A percentile compares a stretch with the other conserved stretches of the same genome.
These are phyloP conservation scores for Hepsetus odoe DNA, from an alignment of 2,113 vertebrate genomes.

Conservation along the genomic window DNA sequence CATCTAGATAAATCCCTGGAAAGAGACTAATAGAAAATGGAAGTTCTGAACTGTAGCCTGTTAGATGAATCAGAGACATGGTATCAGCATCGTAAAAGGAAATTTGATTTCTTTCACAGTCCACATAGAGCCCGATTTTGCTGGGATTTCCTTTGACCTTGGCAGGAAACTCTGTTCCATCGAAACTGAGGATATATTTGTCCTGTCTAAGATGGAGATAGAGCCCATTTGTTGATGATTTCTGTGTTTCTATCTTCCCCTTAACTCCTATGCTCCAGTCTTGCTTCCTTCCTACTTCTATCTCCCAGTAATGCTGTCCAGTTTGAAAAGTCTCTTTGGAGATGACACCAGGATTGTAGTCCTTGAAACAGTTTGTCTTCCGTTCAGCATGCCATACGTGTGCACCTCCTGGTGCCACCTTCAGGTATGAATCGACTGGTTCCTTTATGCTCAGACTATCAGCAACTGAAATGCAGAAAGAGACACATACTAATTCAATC, in stretches of 20 bases:
- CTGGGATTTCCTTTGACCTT: background rate
- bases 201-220: constrained; percentile 35
- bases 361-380: background rate
- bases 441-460: constrained; percentile 29
- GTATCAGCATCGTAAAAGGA: constrained; percentile 59
- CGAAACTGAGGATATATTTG: background rate
- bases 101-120: constrained; percentile 47
- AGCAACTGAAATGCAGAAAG: constrained; percentile 10
- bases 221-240: background rate
- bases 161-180: background rate
- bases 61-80: constrained; percentile 40
- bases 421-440: constrained; percentile 38
- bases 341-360: constrained; percentile 19
- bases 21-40: constrained; percentile 32
- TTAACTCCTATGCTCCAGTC: constrained; percentile 57
- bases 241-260: background rate
- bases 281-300: constrained; percentile 50
- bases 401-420: constrained; percentile 33
- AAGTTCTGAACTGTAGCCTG: constrained; percentile 13
- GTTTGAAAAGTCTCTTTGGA: constrained; percentile 34
- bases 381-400: constrained; percentile 28
- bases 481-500: background rate
- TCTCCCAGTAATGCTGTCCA: constrained; percentile 62
- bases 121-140: constrained; percentile 57
- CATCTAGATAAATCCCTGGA: constrained; percentile 46